Percentiles rank a stretch among this genome's conserved stretches.
Conservation (phyloP, 2,113 vertebrate species). For the Boleophthalmus pectinirostris region DNA sequence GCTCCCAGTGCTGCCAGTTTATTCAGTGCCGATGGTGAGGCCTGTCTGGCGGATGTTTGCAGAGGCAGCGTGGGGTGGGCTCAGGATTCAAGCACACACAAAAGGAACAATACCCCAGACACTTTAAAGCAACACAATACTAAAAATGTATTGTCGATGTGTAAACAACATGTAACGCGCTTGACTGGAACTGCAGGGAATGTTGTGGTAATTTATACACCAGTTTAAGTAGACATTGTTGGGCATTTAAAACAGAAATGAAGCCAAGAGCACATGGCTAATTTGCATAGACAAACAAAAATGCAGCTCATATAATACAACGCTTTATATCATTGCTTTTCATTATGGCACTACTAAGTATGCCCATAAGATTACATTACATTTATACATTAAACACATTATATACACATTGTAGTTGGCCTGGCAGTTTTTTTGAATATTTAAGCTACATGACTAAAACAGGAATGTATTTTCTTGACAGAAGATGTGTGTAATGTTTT, state of each 20-base stretch:
- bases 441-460: no score
- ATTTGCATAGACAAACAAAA: conserved; percentile 2
- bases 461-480: no score
- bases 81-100: conserved; percentile 35
- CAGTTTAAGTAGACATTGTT: not conserved
- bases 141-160: not conserved
- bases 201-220: not conserved
- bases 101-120: conserved; percentile 32
- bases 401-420: no score
- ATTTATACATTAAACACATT: not conserved
- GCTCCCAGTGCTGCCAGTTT: conserved; percentile 50
- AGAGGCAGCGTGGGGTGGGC: conserved; percentile 53
- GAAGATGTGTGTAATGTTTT: no score
- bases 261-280: conserved; percentile 2
- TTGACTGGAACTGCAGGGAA: not conserved
- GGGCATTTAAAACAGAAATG: not conserved
- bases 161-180: not conserved
- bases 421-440: no score
- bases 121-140: conserved; percentile 3
- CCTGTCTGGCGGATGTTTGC: conserved; percentile 64
- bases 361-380: not conserved
- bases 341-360: not conserved
- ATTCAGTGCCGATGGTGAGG: conserved; percentile 50
- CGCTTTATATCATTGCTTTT: not conserved
- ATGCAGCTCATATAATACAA: not conserved